phyloP scores from a whole-genome alignment of 2,888 invertebrate genomes.

The Meteorus colon region DNA sequence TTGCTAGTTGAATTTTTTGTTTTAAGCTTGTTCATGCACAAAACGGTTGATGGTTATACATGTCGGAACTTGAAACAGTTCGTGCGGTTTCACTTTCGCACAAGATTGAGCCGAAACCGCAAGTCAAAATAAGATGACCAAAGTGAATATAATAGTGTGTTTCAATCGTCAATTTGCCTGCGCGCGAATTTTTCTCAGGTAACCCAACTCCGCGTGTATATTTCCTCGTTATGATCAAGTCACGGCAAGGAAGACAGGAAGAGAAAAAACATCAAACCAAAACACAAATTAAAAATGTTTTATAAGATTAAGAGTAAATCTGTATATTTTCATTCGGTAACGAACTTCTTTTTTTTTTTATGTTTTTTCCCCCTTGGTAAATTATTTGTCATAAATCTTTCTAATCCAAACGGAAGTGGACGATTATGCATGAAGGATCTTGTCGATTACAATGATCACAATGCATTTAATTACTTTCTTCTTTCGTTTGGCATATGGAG shows the following conservation, averaged over 20 bases:
- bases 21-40: neutral
- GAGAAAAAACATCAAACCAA: no score
- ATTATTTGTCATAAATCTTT: neutral
- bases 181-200: neutral
- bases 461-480: conserved; percentile 54
- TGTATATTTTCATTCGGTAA: neutral
- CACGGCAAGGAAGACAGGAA: neutral
- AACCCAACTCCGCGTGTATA: neutral
- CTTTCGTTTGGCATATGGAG: conserved; percentile 37
- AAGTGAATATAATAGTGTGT: neutral
- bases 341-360: conserved; percentile 14
- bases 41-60: neutral
- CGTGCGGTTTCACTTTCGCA: neutral
- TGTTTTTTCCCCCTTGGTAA: neutral
- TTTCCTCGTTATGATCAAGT: neutral
- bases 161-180: neutral
- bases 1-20: neutral
- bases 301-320: neutral
- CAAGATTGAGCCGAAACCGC: conserved; percentile 2
- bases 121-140: neutral
- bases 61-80: neutral
- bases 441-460: conserved; percentile 51
- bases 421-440: conserved; percentile 50
- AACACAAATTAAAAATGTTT: neutral
- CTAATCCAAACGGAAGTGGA: conserved; percentile 45